A percentile compares a stretch with the other conserved stretches of the same genome.
Evolutionary conservation across 2,113 vertebrate genomes (phyloP).

Genomic region (Burhinus bistriatus): DNA sequence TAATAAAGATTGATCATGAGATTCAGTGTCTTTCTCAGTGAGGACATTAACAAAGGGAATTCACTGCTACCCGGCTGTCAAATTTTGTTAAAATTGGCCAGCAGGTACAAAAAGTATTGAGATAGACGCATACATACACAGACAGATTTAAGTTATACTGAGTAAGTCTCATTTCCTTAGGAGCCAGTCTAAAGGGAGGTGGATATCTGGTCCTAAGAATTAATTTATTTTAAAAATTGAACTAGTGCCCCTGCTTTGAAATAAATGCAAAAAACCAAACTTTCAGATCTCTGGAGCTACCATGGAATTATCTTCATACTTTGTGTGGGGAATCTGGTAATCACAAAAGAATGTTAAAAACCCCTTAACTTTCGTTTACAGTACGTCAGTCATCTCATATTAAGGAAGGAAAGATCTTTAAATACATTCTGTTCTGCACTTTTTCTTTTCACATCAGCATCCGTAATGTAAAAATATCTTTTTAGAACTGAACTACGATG

Average conservation of each 20-base stretch:
- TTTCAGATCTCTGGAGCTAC: not conserved
- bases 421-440: not conserved
- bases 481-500: not conserved
- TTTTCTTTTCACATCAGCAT: not conserved
- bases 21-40: not conserved
- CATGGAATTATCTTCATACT: not conserved
- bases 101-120: not conserved
- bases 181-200: not conserved
- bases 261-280: not conserved
- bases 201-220: not conserved
- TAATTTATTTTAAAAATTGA: not conserved
- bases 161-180: not conserved
- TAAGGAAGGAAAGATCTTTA: not conserved
- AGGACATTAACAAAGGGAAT: not conserved
- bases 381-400: not conserved
- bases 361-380: not conserved
- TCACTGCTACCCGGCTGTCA: not conserved
- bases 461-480: constrained; percentile 1
- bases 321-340: not conserved
- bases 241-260: not conserved
- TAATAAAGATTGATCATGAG: not conserved
- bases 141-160: not conserved
- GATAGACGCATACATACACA: not conserved
- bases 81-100: not conserved
- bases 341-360: not conserved